Evolutionary conservation across 2,888 invertebrate genomes (phyloP).

Genomic region (Schrankia costaestrigalis): DNA sequence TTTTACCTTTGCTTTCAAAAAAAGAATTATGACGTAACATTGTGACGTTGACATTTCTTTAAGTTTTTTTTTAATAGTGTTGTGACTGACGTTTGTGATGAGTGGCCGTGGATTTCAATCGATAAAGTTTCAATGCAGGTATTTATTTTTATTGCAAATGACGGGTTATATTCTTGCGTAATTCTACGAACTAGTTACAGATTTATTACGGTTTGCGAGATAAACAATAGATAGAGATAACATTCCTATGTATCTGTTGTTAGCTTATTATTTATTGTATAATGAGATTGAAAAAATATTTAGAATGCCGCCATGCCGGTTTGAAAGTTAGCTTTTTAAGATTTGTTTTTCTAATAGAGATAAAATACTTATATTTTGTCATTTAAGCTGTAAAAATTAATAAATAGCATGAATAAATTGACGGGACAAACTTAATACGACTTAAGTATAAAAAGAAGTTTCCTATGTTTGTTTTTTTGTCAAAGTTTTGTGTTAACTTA

Average conservation of each 20-base stretch:
- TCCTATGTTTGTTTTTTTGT: no score
- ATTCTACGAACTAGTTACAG: constrained; percentile 32
- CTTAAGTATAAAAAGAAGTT: no score
- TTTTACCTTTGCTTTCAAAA: constrained; percentile 12
- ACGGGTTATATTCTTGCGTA: constrained; percentile 25
- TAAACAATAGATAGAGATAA: constrained; percentile 33
- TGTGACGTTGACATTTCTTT: constrained; percentile 22
- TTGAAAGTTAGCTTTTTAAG: no score
- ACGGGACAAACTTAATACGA: no score
- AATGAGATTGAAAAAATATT: no score
- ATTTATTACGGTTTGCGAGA: constrained; percentile 28
- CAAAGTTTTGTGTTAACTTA: constrained; percentile 8
- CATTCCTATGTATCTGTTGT: constrained; percentile 27
- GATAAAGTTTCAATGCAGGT: constrained; percentile 65
- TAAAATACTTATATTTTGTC: no score
- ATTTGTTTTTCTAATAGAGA: no score
- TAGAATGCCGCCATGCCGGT: no score
- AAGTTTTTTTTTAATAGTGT: constrained; percentile 29
- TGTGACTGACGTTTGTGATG: constrained; percentile 50
- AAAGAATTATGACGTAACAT: constrained; percentile 19
- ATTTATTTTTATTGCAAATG: constrained; percentile 30
- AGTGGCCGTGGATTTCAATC: constrained; percentile 37
- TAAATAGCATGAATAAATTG: no score
- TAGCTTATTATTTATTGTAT: no score
- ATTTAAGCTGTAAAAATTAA: no score